phyloP scores from a whole-genome alignment of 2,113 vertebrate species.

The Elaphurus davidianus region DNA sequence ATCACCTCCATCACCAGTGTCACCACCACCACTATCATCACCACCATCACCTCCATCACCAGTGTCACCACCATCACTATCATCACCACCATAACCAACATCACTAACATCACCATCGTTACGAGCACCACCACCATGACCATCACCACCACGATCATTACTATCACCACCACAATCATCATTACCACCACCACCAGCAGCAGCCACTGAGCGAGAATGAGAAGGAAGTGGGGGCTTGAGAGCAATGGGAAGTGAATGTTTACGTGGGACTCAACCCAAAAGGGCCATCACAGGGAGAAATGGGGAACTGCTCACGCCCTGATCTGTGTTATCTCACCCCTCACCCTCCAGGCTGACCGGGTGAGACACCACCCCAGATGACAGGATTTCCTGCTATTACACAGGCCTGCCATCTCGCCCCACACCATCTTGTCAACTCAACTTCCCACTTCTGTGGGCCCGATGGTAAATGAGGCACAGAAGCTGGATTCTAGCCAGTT shows the following conservation, averaged over 20 bases:
- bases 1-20: fast-evolving
- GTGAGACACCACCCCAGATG: not conserved
- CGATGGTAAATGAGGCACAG: not conserved
- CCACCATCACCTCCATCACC: no score
- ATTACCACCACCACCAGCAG: not conserved
- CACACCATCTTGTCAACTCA: not conserved
- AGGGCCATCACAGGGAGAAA: not conserved
- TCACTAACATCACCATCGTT: not conserved
- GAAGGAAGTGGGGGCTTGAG: not conserved
- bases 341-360: not conserved
- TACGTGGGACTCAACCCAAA: not conserved
- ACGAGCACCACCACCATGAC: not conserved
- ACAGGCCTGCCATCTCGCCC: not conserved
- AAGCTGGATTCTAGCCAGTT: not conserved
- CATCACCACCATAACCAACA: not conserved
- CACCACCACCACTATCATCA: no score
- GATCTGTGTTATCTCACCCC: not conserved
- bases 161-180: not conserved
- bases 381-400: conserved; percentile 48
- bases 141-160: not conserved
- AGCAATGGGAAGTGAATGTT: not conserved
- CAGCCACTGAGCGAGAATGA: not conserved
- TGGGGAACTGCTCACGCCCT: not conserved
- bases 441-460: not conserved
- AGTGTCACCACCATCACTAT: not conserved